A percentile compares a stretch with the other conserved stretches of the same genome.
These are phyloP conservation scores for Rana temporaria DNA, from an alignment of 2,113 vertebrate species.

Conservation along the genomic window DNA sequence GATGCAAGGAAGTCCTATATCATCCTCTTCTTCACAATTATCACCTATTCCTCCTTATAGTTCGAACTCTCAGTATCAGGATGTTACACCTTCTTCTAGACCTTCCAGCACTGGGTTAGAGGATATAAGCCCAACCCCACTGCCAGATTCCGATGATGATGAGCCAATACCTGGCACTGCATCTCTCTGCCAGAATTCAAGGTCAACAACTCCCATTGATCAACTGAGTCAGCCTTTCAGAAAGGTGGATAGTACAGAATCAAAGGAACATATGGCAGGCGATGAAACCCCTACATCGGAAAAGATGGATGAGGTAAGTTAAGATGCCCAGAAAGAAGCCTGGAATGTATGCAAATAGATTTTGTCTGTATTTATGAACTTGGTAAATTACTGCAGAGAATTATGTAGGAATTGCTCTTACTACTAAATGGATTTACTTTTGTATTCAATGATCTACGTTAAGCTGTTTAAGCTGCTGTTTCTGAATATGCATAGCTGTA, in stretches of 20 bases:
- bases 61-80: slow-evolving; percentile 74
- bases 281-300: slow-evolving; percentile 82
- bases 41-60: slow-evolving; percentile 85
- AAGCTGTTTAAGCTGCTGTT: no score
- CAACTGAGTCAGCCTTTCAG: slow-evolving; percentile 66
- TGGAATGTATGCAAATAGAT: no score
- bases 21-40: slow-evolving; percentile 95
- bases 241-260: slow-evolving; percentile 73
- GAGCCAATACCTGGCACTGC: slow-evolving; percentile 77
- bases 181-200: slow-evolving; percentile 71
- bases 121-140: slow-evolving; percentile 93
- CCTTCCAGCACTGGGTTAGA: slow-evolving; percentile 92
- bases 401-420: no score
- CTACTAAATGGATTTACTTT: no score
- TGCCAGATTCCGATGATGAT: slow-evolving; percentile 92
- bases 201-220: slow-evolving; percentile 64
- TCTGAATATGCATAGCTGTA: no score
- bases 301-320: slow-evolving; percentile 93
- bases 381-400: no score
- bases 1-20: slow-evolving; percentile 97
- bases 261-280: slow-evolving; percentile 77
- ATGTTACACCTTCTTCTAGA: slow-evolving; percentile 77
- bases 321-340: slow-evolving; percentile 59
- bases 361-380: no score
- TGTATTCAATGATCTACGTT: no score